Evolutionary conservation across 2,113 vertebrate species (phyloP).

Genomic region (Burhinus oedicnemus): DNA sequence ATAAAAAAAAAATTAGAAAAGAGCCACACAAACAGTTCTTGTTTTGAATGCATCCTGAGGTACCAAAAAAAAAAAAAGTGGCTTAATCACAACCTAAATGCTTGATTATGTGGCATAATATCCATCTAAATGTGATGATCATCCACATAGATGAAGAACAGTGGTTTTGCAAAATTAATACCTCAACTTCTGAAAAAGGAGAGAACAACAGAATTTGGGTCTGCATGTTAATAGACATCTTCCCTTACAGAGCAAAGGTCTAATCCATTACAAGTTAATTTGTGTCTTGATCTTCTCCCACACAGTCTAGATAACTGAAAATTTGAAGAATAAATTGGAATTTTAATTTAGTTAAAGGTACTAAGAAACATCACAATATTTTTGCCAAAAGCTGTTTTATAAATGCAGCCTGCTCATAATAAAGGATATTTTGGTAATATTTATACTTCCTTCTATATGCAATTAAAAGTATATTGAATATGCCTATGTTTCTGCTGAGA

Average conservation of each 20-base stretch:
- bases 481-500: neutral
- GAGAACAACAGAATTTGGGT: neutral
- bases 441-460: neutral
- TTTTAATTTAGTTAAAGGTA: neutral
- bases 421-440: neutral
- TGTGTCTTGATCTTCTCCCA: neutral
- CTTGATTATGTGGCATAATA: neutral
- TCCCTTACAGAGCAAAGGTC: neutral
- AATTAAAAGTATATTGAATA: neutral
- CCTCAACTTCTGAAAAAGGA: neutral
- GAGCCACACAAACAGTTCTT: neutral
- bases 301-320: neutral
- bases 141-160: neutral
- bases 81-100: neutral
- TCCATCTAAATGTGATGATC: neutral
- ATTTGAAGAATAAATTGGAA: neutral
- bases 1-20: neutral
- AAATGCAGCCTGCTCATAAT: neutral
- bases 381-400: neutral
- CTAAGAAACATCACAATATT: neutral
- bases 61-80: neutral
- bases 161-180: neutral
- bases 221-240: neutral
- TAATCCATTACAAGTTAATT: neutral
- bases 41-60: neutral